These are phyloP conservation scores for Esox masquinongy DNA, from an alignment of 2,797 vertebrate genomes.

Conservation along the genomic window DNA sequence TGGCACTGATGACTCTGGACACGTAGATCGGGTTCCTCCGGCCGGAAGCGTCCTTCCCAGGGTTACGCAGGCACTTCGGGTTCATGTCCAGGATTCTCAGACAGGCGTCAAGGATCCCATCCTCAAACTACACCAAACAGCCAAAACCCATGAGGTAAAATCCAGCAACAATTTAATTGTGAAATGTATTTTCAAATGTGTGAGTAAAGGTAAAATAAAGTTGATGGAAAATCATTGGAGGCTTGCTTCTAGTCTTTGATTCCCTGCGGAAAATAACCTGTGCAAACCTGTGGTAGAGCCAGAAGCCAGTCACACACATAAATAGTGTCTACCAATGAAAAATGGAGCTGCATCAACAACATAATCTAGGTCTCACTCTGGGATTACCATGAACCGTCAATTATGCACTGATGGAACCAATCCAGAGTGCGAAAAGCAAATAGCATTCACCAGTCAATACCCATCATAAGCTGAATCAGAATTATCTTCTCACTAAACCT, in stretches of 20 bases:
- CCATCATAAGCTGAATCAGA: background rate
- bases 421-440: background rate
- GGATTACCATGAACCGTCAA: background rate
- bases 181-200: background rate
- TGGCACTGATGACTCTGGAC: constrained; percentile 88
- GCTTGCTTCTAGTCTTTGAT: background rate
- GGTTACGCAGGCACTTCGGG: constrained; percentile 82
- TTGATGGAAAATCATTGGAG: background rate
- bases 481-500: background rate
- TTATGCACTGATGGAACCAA: background rate
- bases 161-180: background rate
- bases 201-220: background rate
- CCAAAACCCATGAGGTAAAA: background rate
- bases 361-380: background rate
- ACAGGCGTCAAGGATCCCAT: constrained; percentile 83
- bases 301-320: background rate
- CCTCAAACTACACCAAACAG: constrained; percentile 82
- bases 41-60: constrained; percentile 82
- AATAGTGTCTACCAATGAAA: background rate
- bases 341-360: background rate
- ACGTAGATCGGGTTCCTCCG: constrained; percentile 87
- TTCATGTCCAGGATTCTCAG: constrained; percentile 85
- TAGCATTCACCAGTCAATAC: background rate
- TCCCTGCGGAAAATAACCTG: background rate
- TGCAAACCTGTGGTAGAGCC: background rate